These are phyloP conservation scores for Vulpes lagopus DNA, from an alignment of 2,113 vertebrate genomes.

Conservation along the genomic window DNA sequence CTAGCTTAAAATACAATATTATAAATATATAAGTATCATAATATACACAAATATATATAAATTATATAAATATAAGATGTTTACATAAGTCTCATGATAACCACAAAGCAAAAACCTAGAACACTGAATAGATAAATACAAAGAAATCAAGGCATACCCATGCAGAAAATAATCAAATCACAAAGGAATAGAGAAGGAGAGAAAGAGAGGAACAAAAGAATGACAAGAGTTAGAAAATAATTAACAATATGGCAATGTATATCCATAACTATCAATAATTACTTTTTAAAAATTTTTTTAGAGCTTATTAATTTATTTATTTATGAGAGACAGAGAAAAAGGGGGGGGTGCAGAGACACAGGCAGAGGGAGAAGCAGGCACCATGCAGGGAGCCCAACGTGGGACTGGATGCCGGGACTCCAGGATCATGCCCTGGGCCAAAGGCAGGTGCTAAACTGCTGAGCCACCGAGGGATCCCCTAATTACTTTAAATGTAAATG, in stretches of 20 bases:
- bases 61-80: background rate
- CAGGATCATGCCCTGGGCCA: no score
- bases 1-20: background rate
- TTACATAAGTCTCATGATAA: background rate
- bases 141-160: background rate
- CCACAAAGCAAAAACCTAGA: background rate
- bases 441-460: no score
- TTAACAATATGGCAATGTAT: background rate
- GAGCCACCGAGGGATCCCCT: no score
- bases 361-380: no score
- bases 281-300: no score
- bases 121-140: background rate
- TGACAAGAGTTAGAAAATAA: background rate
- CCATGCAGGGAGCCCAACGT: no score
- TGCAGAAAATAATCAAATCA: background rate
- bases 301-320: no score
- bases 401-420: no score
- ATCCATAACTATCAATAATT: background rate
- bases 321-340: no score
- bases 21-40: background rate
- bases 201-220: background rate
- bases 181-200: background rate
- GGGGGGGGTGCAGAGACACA: no score
- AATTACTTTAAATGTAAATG: background rate
- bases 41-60: background rate